Evolutionary conservation across 2,797 vertebrate genomes (phyloP), one percentile per base, ranked within the genome.

Genomic region (Amazonetta brasiliensis): DNA sequence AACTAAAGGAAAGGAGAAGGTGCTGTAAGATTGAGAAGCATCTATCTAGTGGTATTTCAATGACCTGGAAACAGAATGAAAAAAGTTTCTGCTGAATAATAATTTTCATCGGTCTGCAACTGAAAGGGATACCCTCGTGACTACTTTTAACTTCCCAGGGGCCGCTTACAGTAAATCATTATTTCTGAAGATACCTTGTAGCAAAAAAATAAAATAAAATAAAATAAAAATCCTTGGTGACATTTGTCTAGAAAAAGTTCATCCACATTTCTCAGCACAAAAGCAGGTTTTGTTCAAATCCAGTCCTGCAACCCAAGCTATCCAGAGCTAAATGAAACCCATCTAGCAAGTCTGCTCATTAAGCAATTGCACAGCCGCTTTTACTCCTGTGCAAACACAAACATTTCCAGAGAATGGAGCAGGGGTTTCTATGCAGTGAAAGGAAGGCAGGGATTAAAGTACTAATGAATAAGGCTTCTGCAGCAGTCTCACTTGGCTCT

Each of bases 401-500:
- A 59, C 85, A 31, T 8, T 26, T 48, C 19, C 92, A 82, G 74
- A 46, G 91, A 89, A 46, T 1, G 44, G 74, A 71, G 85, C 50
- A 55, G 67, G 58, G 50, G 66, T 25, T 55, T 26, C 84, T 33
- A 4, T 21, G 64, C 2, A 25, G 68, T 41, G 21, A 25, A 21
- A 90, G 93, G 78, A 77, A 43, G 80, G 62, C 81, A 66, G 60
- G 83, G 67, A 56, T 68, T 56, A 41, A 18, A 72, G 55, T 2
- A 7, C 21, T 19, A 12, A 62, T 4, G 63, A 66, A n/a, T 4
- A 68, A 72, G 84, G 64, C 74, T 68, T 35, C 89, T 92, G 71
- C 94, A 90, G 66, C 86, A 82, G 89, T n/a, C 78, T 79, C 75
- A 21, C 67, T 55, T 62, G 90, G 88, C 84, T 89, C 68, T 71